A percentile compares a stretch with the other conserved stretches of the same genome.
phyloP scores from a whole-genome alignment of 1,140 invertebrate genomes.

The Hesperophylax magnus region DNA sequence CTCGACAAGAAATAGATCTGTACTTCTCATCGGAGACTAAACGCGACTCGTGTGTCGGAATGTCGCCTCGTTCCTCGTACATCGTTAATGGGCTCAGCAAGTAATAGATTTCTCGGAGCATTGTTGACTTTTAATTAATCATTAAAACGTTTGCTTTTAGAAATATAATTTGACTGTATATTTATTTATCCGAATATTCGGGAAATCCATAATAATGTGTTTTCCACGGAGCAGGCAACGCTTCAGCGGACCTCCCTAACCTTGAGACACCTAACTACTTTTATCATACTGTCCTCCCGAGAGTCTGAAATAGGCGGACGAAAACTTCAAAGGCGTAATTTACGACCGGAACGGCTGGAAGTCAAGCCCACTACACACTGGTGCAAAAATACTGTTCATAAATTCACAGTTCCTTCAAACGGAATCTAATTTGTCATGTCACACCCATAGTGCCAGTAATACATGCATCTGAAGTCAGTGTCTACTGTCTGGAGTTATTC shows the following conservation, averaged over 20 bases:
- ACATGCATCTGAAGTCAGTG: too few species aligned
- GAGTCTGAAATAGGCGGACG: not conserved
- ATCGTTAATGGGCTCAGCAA: not conserved
- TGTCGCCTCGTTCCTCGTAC: not conserved
- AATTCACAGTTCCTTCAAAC: too few species aligned
- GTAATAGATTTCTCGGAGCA: not conserved
- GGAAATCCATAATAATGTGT: too few species aligned
- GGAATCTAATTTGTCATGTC: too few species aligned
- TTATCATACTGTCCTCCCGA: not conserved
- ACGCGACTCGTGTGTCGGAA: not conserved
- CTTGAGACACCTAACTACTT: not conserved
- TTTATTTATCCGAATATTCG: too few species aligned
- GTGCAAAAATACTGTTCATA: not conserved
- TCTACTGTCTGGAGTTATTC: too few species aligned
- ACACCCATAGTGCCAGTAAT: too few species aligned
- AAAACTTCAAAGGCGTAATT: not conserved
- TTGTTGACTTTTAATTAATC: not conserved
- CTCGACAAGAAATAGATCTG: constrained; percentile 15
- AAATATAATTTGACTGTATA: too few species aligned
- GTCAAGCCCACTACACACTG: not conserved
- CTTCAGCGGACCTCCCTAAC: too few species aligned
- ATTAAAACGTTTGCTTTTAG: not conserved
- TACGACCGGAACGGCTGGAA: not conserved
- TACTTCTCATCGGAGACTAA: not conserved
- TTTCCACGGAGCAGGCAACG: too few species aligned